phyloP scores from a whole-genome alignment of 2,888 invertebrate species.

The Stenodema calcarata region DNA sequence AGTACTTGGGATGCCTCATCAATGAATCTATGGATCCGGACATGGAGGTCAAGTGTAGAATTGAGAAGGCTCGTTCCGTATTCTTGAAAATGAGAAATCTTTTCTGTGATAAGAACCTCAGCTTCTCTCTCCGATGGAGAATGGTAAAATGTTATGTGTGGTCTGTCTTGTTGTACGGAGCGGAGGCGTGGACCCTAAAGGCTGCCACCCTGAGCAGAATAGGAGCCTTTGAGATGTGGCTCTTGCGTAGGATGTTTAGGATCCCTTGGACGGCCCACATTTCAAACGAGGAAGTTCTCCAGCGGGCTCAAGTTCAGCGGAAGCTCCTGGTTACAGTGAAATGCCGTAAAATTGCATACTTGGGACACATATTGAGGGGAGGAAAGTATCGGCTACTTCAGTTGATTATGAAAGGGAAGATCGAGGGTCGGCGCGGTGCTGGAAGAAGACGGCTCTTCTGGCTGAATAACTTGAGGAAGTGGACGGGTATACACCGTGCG shows the following conservation, averaged over 20 bases:
- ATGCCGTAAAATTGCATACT: not conserved
- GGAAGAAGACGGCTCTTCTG: not conserved
- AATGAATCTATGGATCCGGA: not conserved
- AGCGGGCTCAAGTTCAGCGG: not conserved
- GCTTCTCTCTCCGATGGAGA: not conserved
- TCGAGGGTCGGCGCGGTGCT: not conserved
- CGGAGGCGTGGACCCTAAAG: not conserved
- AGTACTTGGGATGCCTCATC: not conserved
- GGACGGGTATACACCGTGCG: not conserved
- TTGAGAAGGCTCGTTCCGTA: not conserved
- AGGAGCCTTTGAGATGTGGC: not conserved
- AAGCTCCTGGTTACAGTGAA: not conserved
- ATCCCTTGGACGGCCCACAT: not conserved
- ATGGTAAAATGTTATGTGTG: not conserved
- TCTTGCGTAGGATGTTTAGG: not conserved
- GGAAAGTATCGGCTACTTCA: not conserved
- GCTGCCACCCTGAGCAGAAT: not conserved
- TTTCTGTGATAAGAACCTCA: not conserved
- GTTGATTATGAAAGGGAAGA: conserved; percentile 13
- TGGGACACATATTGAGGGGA: conserved; percentile 1
- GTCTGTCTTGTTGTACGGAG: not conserved
- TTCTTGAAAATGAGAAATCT: not conserved
- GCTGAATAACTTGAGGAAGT: not conserved
- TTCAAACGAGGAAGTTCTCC: not conserved
- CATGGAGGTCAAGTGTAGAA: not conserved